Evolutionary conservation across 1,140 invertebrate species (phyloP), one percentile per base, ranked within the genome.

Genomic region (Drosophila willistoni): DNA sequence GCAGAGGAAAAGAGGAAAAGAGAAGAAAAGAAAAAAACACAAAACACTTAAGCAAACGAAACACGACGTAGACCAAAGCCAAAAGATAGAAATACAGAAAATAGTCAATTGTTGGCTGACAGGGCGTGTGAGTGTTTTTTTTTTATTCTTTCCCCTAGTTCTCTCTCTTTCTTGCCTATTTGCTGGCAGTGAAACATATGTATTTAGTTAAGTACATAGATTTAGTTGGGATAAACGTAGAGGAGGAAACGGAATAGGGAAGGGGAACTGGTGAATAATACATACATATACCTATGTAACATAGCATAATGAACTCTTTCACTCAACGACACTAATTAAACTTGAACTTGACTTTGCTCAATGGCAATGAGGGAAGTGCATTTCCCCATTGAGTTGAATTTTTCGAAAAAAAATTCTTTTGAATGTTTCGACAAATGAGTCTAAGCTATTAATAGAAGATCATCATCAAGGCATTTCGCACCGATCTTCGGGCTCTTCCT

Each of bases 31-130:
- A 39, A 69, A 39, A 39, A 39, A 39, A 69, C 54, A 36, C 44
- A 64, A 77, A 89, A 87, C 84, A 90, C 77, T 89, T 89, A 90
- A 87, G 41, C 84, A 87, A 87, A 87, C 77, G 70, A 67, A 84
- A 71, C 25, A 51, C 44, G 14, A 47, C 44, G 44, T 47, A 47
- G 14, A 9, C 44, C 44, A 47, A 17, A 51, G 44, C 44, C 44
- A 51, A 51, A 51, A 51, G 44, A 51, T 51, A 73, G 73, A 62
- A 56, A 68, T 54, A 64, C 71, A 51, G 36, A 44, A 62, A 69
- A 65, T 55, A 61, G 56, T 59, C 56, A 83, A 72, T 57, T 70
- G 70, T 65, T 73, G 77, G 77, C 61, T 60, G 64, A 80, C 84
- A 73, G 39, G 72, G 65, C 73, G 80, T 82, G 79, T 82, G 79